These are phyloP conservation scores for Spodoptera litura DNA, from an alignment of 1,140 invertebrate genomes.

Conservation along the genomic window DNA sequence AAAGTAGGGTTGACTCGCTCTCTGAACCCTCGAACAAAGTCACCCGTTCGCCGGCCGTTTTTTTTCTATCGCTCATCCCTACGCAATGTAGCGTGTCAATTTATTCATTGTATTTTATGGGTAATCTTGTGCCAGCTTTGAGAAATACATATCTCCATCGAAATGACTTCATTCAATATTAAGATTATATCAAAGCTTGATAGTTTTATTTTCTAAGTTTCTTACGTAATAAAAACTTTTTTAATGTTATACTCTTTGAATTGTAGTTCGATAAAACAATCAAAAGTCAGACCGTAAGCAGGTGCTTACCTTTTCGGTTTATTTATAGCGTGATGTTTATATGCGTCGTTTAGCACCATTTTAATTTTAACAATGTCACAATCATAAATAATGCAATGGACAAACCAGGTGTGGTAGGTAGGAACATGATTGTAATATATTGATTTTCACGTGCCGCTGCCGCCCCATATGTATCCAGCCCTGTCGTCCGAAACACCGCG, in stretches of 20 bases:
- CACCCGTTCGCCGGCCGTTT: background rate
- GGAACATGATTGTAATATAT: conserved; percentile 47
- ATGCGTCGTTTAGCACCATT: background rate
- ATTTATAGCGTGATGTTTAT: too few relatives aligned
- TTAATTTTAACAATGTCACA: background rate
- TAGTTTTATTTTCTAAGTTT: background rate
- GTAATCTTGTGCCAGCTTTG: conserved; percentile 14
- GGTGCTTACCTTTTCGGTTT: too few relatives aligned
- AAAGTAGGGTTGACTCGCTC: conserved; percentile 8
- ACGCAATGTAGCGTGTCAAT: conserved; percentile 26
- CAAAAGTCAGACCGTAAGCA: background rate
- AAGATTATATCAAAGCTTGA: background rate
- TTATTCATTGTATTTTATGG: conserved; percentile 22
- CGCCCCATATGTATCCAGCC: conserved; percentile 43
- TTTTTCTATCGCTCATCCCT: conserved; percentile 24
- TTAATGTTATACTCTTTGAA: background rate
- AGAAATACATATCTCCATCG: conserved; percentile 9
- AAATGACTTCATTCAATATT: conserved; percentile 22
- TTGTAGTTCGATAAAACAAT: background rate
- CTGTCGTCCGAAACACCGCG: conserved; percentile 13
- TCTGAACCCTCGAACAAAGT: conserved; percentile 3
- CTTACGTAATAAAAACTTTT: background rate
- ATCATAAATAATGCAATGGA: conserved; percentile 5
- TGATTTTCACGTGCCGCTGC: conserved; percentile 54
- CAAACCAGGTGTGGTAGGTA: background rate